Evolutionary conservation across 2,888 invertebrate species (phyloP).

Genomic region (Chrysolina americana): DNA sequence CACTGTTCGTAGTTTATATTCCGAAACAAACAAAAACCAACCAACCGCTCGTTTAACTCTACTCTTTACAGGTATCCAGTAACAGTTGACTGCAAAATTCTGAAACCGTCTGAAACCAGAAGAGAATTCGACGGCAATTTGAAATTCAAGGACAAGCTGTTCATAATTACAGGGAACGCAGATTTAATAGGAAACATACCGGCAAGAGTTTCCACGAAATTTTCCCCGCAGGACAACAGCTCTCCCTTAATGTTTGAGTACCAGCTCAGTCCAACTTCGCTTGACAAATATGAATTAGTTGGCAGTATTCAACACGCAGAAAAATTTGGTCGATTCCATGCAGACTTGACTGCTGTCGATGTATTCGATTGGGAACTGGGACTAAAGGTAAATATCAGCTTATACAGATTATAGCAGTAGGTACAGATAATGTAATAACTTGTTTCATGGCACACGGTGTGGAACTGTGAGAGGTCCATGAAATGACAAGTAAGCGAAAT

Average conservation of each 20-base stretch:
- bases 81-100: slow-evolving; percentile 54
- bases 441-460: too few relatives aligned
- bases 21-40: neutral
- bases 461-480: too few relatives aligned
- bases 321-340: slow-evolving; percentile 68
- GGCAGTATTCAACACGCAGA: slow-evolving; percentile 66
- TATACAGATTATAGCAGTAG: neutral
- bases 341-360: slow-evolving; percentile 65
- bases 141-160: slow-evolving; percentile 68
- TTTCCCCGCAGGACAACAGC: slow-evolving; percentile 68
- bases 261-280: slow-evolving; percentile 63
- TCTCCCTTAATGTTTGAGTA: slow-evolving; percentile 62
- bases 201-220: slow-evolving; percentile 66
- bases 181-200: slow-evolving; percentile 67
- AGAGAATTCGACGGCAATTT: slow-evolving; percentile 68
- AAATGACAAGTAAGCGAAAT: too few relatives aligned
- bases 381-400: slow-evolving; percentile 60
- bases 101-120: slow-evolving; percentile 52
- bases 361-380: slow-evolving; percentile 69
- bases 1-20: too few relatives aligned
- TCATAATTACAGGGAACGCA: slow-evolving; percentile 68
- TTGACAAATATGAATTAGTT: slow-evolving; percentile 60
- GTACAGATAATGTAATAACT: too few relatives aligned
- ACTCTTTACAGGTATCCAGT: slow-evolving; percentile 59
- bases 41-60: slow-evolving; percentile 10